phyloP scores from a whole-genome alignment of 2,888 invertebrate genomes.

The Stegana nigrithorax region DNA sequence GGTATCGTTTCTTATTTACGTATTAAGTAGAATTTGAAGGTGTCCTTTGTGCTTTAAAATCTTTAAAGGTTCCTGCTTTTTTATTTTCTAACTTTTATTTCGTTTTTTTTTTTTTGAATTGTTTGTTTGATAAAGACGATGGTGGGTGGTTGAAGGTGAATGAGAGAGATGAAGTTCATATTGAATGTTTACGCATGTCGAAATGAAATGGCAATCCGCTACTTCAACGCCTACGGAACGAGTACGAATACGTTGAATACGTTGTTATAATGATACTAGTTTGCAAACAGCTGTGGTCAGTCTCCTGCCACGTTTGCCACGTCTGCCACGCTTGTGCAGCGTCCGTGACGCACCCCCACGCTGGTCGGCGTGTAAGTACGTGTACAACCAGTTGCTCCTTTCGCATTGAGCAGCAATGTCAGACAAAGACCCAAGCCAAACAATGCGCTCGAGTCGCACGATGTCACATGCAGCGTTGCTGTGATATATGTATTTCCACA shows the following conservation, averaged over 20 bases:
- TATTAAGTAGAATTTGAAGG: not conserved
- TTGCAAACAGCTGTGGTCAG: conserved; percentile 12
- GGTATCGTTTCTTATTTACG: not conserved
- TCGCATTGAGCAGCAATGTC: conserved; percentile 30
- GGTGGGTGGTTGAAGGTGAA: no score
- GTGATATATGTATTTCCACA: no score
- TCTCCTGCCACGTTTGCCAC: not conserved
- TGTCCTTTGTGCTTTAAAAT: no score
- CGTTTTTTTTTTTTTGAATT: no score
- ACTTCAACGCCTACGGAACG: no score
- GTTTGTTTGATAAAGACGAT: no score
- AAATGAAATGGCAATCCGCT: no score
- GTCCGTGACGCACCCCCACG: not conserved
- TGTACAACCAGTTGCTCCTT: conserved; percentile 33
- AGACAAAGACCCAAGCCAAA: conserved; percentile 4
- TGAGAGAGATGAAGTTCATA: no score
- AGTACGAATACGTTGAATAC: no score
- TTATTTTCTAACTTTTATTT: no score
- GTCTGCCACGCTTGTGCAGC: not conserved
- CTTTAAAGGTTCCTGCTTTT: no score
- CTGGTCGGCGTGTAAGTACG: conserved; percentile 5
- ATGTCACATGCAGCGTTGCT: not conserved
- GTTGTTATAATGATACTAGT: not conserved
- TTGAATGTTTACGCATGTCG: no score
- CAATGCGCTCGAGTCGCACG: not conserved